A percentile compares a stretch with the other conserved stretches of the same genome.
Evolutionary conservation across 2,113 vertebrate genomes (phyloP).

Genomic region (Nettapus auritus): DNA sequence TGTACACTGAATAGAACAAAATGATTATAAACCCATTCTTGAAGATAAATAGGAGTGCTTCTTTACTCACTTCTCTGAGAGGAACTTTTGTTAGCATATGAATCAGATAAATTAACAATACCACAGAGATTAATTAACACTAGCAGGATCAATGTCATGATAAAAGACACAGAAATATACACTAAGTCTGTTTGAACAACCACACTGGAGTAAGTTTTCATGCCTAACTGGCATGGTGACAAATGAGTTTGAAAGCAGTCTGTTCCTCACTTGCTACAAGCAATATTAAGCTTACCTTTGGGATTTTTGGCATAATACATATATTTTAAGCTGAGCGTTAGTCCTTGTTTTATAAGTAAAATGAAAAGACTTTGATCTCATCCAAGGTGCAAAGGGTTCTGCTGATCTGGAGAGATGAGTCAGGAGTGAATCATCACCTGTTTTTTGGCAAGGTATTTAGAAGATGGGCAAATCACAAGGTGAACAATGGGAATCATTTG

Average conservation of each 20-base stretch:
- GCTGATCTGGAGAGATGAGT: slow-evolving; percentile 64
- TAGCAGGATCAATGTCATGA: background rate
- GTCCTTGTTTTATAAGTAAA: slow-evolving; percentile 27
- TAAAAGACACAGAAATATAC: background rate
- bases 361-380: slow-evolving; percentile 29
- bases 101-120: slow-evolving; percentile 18
- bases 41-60: background rate
- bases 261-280: background rate
- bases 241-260: background rate
- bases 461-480: slow-evolving; percentile 60
- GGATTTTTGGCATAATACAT: background rate
- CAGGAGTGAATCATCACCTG: slow-evolving; percentile 69
- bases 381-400: slow-evolving; percentile 51
- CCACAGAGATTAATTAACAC: background rate
- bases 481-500: slow-evolving; percentile 26
- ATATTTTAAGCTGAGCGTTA: background rate
- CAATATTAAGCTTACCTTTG: background rate
- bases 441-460: slow-evolving; percentile 63
- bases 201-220: background rate
- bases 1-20: background rate
- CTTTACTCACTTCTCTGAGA: background rate
- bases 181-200: background rate
- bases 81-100: background rate
- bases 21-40: background rate
- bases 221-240: background rate